Evolutionary conservation across 2,888 invertebrate species (phyloP).

Genomic region (Psylliodes chrysocephalus): DNA sequence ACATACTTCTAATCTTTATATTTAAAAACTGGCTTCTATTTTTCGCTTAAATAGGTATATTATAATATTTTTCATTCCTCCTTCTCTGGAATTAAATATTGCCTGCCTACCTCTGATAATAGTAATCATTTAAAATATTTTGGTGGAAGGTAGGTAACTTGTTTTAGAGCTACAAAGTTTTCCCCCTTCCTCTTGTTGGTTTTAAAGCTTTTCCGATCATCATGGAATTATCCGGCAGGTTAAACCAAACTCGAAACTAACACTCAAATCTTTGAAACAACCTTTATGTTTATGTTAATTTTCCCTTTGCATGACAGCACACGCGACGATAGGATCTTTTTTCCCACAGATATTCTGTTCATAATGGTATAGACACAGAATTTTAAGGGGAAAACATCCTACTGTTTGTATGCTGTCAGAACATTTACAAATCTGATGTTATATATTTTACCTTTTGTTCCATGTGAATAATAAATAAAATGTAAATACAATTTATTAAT

Average conservation of each 20-base stretch:
- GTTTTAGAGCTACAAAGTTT: too few species aligned
- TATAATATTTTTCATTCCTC: too few species aligned
- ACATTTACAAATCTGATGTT: background rate
- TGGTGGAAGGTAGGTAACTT: too few species aligned
- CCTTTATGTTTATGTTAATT: constrained; percentile 16
- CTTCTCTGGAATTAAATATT: too few species aligned
- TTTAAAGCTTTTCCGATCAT: background rate
- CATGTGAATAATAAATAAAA: background rate
- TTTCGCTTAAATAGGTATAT: too few species aligned
- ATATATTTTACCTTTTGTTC: background rate
- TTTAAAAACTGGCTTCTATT: too few species aligned
- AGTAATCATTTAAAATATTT: too few species aligned
- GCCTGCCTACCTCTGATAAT: too few species aligned
- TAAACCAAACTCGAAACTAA: constrained; percentile 10
- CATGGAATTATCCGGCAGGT: background rate
- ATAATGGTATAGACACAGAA: background rate
- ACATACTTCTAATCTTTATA: too few species aligned
- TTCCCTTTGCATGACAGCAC: constrained; percentile 15
- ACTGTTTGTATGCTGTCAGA: background rate
- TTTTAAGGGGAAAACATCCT: background rate
- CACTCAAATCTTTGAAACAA: constrained; percentile 11
- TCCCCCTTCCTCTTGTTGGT: background rate
- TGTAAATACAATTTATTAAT: too few species aligned
- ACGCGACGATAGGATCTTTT: constrained; percentile 13
- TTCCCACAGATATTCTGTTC: constrained; percentile 6